Conservation (phyloP, 1,140 invertebrate genomes). For the Caerostris extrusa region DNA sequence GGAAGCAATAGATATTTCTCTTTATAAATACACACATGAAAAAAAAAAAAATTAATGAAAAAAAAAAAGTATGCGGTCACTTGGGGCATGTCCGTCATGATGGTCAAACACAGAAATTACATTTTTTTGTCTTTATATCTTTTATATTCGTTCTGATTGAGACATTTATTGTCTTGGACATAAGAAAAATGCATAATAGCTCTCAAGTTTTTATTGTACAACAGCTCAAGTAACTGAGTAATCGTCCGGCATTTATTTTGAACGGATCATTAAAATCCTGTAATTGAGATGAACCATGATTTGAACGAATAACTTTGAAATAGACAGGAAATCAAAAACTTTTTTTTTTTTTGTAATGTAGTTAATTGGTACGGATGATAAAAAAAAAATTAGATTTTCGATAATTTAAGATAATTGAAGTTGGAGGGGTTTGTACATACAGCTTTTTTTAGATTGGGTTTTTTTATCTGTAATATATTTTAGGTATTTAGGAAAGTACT, state of each 20-base stretch:
- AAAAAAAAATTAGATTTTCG: neutral
- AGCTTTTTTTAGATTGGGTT: no score
- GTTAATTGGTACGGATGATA: neutral
- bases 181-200: neutral
- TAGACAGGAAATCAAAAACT: constrained; percentile 6
- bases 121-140: neutral
- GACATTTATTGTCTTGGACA: constrained; percentile 32
- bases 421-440: neutral
- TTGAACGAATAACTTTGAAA: neutral
- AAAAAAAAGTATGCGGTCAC: constrained; percentile 30
- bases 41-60: constrained; percentile 23
- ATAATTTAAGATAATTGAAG: neutral
- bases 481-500: no score
- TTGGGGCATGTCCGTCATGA: constrained; percentile 62
- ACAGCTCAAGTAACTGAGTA: constrained; percentile 23
- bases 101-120: constrained; percentile 62
- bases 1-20: constrained; percentile 52
- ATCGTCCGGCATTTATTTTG: constrained; percentile 56
- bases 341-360: neutral
- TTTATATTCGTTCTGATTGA: constrained; percentile 34
- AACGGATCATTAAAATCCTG: constrained; percentile 63
- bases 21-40: neutral
- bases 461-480: no score
- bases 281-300: constrained; percentile 39
- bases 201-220: neutral